These are phyloP conservation scores for Zaprionus bogoriensis DNA, from an alignment of 2,888 invertebrate species.

Conservation along the genomic window DNA sequence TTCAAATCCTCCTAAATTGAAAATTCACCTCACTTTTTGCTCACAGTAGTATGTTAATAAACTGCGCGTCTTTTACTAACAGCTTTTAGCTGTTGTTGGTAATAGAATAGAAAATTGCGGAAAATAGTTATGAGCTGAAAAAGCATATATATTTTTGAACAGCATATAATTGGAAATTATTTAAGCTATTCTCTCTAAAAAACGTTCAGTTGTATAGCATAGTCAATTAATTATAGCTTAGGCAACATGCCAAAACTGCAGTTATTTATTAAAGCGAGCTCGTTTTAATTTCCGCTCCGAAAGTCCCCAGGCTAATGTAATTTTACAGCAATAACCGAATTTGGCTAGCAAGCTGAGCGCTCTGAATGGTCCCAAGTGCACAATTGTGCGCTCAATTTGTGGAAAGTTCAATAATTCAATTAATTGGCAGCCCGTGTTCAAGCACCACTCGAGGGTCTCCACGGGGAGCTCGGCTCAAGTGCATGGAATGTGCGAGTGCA, in stretches of 20 bases:
- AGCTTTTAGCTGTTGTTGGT: no score
- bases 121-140: no score
- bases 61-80: no score
- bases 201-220: not conserved
- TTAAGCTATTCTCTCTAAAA: no score
- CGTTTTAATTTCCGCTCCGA: not conserved
- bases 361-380: slow-evolving; percentile 7
- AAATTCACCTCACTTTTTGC: no score
- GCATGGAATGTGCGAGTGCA: slow-evolving; percentile 5
- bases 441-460: slow-evolving; percentile 49
- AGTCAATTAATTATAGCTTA: not conserved
- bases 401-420: slow-evolving; percentile 55
- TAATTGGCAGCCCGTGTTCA: slow-evolving; percentile 73
- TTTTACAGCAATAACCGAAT: not conserved
- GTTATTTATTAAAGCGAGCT: no score
- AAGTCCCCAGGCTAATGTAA: not conserved
- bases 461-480: slow-evolving; percentile 2
- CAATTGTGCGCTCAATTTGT: slow-evolving; percentile 47
- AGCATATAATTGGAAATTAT: no score
- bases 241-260: not conserved
- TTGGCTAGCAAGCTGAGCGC: not conserved
- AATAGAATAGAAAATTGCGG: no score
- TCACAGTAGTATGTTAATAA: no score
- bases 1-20: no score
- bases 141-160: no score